A percentile compares a stretch with the other conserved stretches of the same genome.
Conservation (phyloP, 2,797 vertebrate genomes). For the Melanitta fusca region DNA sequence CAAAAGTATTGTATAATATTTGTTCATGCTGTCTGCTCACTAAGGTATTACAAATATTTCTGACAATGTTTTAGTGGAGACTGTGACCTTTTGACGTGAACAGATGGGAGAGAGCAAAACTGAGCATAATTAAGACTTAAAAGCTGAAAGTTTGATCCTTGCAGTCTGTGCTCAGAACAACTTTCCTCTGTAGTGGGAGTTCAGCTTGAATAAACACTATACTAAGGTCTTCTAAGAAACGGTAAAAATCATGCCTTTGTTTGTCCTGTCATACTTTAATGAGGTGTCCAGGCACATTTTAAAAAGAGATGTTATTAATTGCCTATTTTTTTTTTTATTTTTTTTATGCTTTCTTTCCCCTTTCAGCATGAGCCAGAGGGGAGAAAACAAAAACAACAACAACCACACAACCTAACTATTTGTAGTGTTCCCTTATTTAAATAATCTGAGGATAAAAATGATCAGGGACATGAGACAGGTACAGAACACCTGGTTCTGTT, state of each 20-base stretch:
- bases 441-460: background rate
- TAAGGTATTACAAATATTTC: slow-evolving; percentile 29
- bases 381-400: background rate
- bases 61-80: background rate
- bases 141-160: slow-evolving; percentile 21
- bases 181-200: background rate
- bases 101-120: slow-evolving; percentile 5
- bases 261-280: slow-evolving; percentile 1
- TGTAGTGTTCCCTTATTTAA: background rate
- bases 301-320: background rate
- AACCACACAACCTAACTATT: background rate
- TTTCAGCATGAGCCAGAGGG: background rate
- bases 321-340: background rate
- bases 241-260: background rate
- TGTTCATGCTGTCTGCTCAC: background rate
- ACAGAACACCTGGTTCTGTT: background rate
- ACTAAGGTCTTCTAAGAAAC: background rate
- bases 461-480: background rate
- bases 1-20: background rate
- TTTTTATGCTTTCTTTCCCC: background rate
- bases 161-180: background rate
- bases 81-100: slow-evolving; percentile 20
- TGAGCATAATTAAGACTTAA: slow-evolving; percentile 39
- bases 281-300: background rate
- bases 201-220: slow-evolving; percentile 40